Conservation (phyloP, 2,113 vertebrate genomes). For the Semnornis frantzii region DNA sequence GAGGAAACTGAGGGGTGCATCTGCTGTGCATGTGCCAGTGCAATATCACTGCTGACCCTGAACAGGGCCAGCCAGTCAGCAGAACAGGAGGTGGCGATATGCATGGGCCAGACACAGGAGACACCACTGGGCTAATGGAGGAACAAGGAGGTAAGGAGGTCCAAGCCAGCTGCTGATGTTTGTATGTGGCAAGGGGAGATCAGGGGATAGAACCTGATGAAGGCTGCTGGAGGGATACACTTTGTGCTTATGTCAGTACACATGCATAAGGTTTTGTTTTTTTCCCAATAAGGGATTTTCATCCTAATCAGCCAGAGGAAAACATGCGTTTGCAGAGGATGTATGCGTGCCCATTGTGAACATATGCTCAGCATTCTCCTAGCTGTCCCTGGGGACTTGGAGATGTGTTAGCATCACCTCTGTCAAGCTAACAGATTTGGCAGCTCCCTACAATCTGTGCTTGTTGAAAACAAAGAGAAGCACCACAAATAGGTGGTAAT, state of each 20-base stretch:
- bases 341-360: fast-evolving
- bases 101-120: fast-evolving
- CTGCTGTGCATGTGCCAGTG: fast-evolving
- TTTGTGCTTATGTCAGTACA: neutral
- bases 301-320: neutral
- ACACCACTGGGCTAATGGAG: neutral
- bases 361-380: fast-evolving
- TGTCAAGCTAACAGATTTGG: fast-evolving
- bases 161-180: neutral
- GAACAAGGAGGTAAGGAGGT: neutral
- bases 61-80: no score
- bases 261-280: neutral
- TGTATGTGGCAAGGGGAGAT: neutral
- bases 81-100: fast-evolving
- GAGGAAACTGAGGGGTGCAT: fast-evolving
- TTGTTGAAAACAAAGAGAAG: neutral
- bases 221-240: neutral
- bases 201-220: fast-evolving
- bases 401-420: neutral
- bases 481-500: neutral
- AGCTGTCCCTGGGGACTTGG: neutral
- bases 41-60: fast-evolving
- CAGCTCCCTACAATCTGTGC: neutral
- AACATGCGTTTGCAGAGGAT: no score
- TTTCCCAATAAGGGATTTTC: neutral